Conservation (phyloP, 2,888 invertebrate species). For the Autographa gamma region DNA sequence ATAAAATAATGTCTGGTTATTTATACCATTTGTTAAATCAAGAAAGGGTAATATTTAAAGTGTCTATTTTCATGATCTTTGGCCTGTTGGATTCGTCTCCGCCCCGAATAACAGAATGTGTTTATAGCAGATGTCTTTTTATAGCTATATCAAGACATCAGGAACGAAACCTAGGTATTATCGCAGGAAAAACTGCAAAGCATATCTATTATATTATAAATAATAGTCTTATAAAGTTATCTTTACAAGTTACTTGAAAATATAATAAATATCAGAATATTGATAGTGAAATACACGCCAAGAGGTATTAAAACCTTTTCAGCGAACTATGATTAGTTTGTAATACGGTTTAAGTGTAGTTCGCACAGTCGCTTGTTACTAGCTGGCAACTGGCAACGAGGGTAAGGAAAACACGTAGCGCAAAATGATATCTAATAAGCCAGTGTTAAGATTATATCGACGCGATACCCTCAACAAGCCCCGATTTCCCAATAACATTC, state of each 20-base stretch:
- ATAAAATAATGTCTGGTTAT: too few relatives aligned
- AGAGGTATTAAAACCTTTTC: constrained; percentile 31
- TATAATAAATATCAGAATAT: constrained; percentile 8
- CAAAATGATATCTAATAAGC: constrained; percentile 76
- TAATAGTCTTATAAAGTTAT: background rate
- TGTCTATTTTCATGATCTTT: too few relatives aligned
- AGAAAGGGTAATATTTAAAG: too few relatives aligned
- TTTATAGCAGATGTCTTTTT: too few relatives aligned
- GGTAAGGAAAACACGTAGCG: constrained; percentile 75
- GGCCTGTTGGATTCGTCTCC: too few relatives aligned
- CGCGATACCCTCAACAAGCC: constrained; percentile 72
- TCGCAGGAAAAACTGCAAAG: too few relatives aligned
- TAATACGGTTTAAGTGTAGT: constrained; percentile 42
- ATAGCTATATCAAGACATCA: too few relatives aligned
- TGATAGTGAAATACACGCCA: constrained; percentile 19
- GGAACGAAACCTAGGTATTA: too few relatives aligned
- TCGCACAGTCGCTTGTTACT: constrained; percentile 44
- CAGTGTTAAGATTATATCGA: constrained; percentile 74
- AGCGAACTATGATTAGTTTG: constrained; percentile 37
- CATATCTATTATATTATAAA: too few relatives aligned
- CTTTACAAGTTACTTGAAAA: background rate
- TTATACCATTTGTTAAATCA: too few relatives aligned
- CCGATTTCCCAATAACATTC: constrained; percentile 56
- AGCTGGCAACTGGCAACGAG: constrained; percentile 47
- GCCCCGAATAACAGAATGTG: too few relatives aligned